Evolutionary conservation across 2,888 invertebrate genomes (phyloP).

Genomic region (Eupithecia subumbrata): DNA sequence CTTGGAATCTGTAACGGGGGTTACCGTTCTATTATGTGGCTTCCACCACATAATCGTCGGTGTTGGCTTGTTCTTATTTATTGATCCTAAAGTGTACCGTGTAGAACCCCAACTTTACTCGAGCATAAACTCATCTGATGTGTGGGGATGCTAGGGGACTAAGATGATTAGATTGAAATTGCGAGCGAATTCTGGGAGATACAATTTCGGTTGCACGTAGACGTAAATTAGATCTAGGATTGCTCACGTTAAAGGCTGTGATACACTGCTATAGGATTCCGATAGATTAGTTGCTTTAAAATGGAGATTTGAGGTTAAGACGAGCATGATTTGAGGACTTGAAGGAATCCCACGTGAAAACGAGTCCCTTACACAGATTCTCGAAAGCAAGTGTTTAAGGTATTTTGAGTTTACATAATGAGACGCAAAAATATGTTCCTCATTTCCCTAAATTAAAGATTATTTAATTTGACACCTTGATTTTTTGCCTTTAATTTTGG

Average conservation of each 20-base stretch:
- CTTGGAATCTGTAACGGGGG: neutral
- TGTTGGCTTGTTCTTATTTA: neutral
- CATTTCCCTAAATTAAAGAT: neutral
- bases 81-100: neutral
- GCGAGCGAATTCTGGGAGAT: conserved; percentile 28
- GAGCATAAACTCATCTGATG: conserved; percentile 14
- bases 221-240: conserved; percentile 35
- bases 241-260: conserved; percentile 5
- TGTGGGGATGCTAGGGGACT: conserved; percentile 21
- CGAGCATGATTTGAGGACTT: neutral
- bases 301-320: neutral
- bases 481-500: neutral
- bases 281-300: neutral
- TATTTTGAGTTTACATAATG: neutral
- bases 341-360: neutral
- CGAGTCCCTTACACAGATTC: neutral
- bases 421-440: neutral
- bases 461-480: conserved; percentile 2
- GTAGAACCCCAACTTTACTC: neutral
- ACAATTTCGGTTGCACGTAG: conserved; percentile 29
- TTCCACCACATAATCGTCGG: neutral
- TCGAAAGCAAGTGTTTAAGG: neutral
- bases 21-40: neutral
- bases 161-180: conserved; percentile 42
- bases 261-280: neutral